Percentiles rank a stretch among this genome's conserved stretches.
phyloP scores from a whole-genome alignment of 2,797 vertebrate genomes.

The Sebastes steindachneri region DNA sequence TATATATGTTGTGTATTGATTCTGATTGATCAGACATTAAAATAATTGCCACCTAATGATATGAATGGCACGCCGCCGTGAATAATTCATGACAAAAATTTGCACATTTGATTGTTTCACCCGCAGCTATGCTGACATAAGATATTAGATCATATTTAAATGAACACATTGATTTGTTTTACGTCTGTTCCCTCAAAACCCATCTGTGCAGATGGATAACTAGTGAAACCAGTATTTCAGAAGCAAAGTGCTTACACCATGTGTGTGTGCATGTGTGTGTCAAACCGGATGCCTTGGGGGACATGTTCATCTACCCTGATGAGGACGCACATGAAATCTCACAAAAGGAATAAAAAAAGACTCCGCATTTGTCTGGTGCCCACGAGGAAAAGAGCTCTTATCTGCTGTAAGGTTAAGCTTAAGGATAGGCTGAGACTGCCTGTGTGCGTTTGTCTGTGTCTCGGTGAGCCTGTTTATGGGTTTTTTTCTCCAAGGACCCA shows the following conservation, averaged over 20 bases:
- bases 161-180: conserved; percentile 50
- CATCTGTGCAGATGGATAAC: conserved; percentile 35
- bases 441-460: conserved; percentile 37
- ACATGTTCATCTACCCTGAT: conserved; percentile 33
- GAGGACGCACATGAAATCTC: conserved; percentile 37
- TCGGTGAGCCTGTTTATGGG: conserved; percentile 40
- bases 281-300: conserved; percentile 7
- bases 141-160: conserved; percentile 51
- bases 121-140: conserved; percentile 46
- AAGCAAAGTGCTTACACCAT: neutral
- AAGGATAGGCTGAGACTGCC: conserved; percentile 33
- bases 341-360: conserved; percentile 23
- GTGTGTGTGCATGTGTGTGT: neutral
- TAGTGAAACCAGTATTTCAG: conserved; percentile 35
- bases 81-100: conserved; percentile 58
- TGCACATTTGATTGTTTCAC: conserved; percentile 59
- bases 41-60: conserved; percentile 50
- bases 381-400: conserved; percentile 26
- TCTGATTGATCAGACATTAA: conserved; percentile 53
- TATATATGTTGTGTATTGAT: neutral
- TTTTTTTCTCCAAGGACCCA: conserved; percentile 32
- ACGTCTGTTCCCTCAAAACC: conserved; percentile 25
- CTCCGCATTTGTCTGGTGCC: neutral
- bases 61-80: conserved; percentile 23
- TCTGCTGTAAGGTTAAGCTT: conserved; percentile 43